These are phyloP conservation scores for Scolopax bukidnonensis DNA, from an alignment of 2,797 vertebrate genomes.

Conservation along the genomic window DNA sequence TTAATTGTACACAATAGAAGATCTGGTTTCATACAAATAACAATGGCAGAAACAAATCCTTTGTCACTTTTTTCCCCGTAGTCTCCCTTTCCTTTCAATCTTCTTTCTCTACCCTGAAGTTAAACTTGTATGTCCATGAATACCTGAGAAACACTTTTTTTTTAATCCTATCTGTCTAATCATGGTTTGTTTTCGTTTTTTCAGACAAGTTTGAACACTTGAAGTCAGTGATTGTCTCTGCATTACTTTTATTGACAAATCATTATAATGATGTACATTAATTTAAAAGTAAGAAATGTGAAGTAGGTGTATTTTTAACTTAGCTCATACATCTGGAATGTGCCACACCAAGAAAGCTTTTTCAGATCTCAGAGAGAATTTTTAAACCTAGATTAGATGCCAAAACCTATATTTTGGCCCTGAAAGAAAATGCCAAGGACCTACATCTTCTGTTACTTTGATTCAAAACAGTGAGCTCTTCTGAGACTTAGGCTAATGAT, in stretches of 20 bases:
- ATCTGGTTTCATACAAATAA: background rate
- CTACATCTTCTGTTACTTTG: background rate
- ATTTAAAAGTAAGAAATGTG: background rate
- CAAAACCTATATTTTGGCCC: background rate
- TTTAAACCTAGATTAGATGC: background rate
- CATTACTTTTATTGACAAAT: conserved; percentile 9
- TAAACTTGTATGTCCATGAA: background rate
- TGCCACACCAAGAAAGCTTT: background rate
- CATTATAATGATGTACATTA: background rate
- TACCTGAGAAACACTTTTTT: background rate
- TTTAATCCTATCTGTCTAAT: background rate
- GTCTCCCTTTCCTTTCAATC: background rate
- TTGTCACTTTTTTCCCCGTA: background rate
- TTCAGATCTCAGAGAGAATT: background rate
- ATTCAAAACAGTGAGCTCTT: background rate
- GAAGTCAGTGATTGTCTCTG: background rate
- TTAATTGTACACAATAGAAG: background rate
- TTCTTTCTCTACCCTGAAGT: background rate
- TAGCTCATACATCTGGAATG: background rate
- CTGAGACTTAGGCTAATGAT: background rate
- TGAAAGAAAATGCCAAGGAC: background rate
- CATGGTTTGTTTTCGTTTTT: background rate
- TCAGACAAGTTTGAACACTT: background rate
- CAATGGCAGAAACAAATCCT: background rate
- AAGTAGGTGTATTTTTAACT: background rate